Base-by-base conservation (phyloP, 2,888 invertebrate genomes). In the Himalopsyche japonica region DNA sequence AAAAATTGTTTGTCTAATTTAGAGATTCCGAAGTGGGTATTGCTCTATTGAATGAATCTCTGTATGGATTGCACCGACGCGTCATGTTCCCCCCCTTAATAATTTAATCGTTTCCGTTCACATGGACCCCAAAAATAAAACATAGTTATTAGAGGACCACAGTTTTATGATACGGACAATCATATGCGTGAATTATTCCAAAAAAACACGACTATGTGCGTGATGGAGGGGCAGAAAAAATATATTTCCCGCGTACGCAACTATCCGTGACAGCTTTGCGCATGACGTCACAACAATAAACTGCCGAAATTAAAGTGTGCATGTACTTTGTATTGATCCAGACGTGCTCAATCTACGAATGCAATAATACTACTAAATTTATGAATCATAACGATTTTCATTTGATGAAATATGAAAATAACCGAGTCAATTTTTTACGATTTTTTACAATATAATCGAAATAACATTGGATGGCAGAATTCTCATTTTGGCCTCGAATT, bases 261-360 rank as follows among this genome's bases (percentile, higher is more conserved):
- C 83, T 43, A 76, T 64, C 79, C 83, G 83, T 83, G 83, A 76
- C 57, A 79, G 83, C 70, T 83, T 70, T 80, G 79, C 83, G 83
- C 83, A 80, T 83, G 83, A 80, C 43, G 80, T 79, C 83, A 83
- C 83, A 83, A 83, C 83, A 83, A 83, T 83, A 81, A 76, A 76
- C 32, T 30, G 76, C 18, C n/a, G 76, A 76, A 49, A 49, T 37
- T 49, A 32, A 24, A 43, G 76, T 76, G 81, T 27, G 8, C 47
- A 47, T 24, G 81, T 18, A 24, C 34, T 76, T 47, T 12, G 12
- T 1, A 8, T 18, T 30, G 30, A 80, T 43, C 15, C 43, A 32
- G 80, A 49, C 80, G 27, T 32, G 18, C 30, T 80, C 30, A 80
- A 80, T 80, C 32, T 18, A 10, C 49, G 80, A 27, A 15, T 18